A percentile compares a stretch with the other conserved stretches of the same genome.
Evolutionary conservation across 2,888 invertebrate species (phyloP).

Genomic region (Euclidia mi): DNA sequence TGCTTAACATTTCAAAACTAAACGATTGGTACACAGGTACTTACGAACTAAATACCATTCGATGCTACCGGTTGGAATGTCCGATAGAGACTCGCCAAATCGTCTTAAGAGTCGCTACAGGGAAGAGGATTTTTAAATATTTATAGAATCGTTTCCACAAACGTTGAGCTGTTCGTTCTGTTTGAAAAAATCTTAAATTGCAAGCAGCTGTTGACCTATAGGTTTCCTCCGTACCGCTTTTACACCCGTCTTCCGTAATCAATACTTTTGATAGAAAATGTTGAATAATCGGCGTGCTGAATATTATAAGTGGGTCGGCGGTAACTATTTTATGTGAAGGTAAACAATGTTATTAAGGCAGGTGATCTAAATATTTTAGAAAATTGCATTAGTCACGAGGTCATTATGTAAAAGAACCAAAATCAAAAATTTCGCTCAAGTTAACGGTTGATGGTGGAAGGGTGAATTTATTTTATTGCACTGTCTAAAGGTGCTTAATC

Average conservation of each 20-base stretch:
- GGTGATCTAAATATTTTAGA: not conserved
- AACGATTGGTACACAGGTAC: conserved; percentile 23
- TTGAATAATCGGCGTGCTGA: no score
- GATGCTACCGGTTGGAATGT: conserved; percentile 16
- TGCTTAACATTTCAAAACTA: conserved; percentile 21
- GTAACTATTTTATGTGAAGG: conserved; percentile 10
- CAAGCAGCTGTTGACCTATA: conserved; percentile 36
- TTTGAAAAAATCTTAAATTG: conserved; percentile 60
- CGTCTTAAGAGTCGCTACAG: conserved; percentile 55
- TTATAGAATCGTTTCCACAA: conserved; percentile 67
- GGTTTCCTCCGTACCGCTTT: conserved; percentile 12
- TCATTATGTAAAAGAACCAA: conserved; percentile 16
- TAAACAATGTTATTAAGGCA: conserved; percentile 17
- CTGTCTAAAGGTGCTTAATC: conserved; percentile 60
- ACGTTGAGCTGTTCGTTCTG: conserved; percentile 59
- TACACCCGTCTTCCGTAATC: conserved; percentile 25
- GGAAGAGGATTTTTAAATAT: conserved; percentile 68
- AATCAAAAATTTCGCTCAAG: conserved; percentile 60
- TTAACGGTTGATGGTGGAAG: conserved; percentile 48
- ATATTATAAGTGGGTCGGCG: no score
- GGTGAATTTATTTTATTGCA: conserved; percentile 71
- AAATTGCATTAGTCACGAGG: conserved; percentile 5
- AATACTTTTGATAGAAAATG: conserved; percentile 12
- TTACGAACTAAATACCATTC: conserved; percentile 15
- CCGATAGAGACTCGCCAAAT: conserved; percentile 55